phyloP scores from a whole-genome alignment of 1,140 invertebrate genomes.

The Dendroctonus valens region DNA sequence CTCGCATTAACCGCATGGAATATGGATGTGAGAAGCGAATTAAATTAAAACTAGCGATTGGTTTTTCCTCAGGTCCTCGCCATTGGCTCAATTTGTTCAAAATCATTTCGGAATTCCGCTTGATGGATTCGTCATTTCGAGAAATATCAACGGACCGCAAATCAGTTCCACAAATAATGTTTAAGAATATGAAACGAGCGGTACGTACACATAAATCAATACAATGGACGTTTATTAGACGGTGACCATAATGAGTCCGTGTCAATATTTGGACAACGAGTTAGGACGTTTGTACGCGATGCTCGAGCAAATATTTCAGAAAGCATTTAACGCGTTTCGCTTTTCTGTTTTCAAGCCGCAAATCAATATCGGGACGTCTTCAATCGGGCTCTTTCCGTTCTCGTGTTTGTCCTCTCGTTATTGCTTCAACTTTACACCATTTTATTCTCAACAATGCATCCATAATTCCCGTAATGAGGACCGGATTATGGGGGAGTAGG shows the following conservation, averaged over 20 bases:
- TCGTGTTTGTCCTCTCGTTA: conserved; percentile 12
- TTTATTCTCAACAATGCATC: conserved; percentile 13
- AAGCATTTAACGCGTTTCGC: conserved; percentile 21
- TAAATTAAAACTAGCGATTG: conserved; percentile 21
- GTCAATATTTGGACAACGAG: conserved; percentile 21
- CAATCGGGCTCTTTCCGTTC: conserved; percentile 6
- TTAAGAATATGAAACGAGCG: too few species aligned
- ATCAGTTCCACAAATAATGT: too few species aligned
- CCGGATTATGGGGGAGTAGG: too few species aligned
- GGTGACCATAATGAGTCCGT: conserved; percentile 20
- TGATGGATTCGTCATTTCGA: too few species aligned
- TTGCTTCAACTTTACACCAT: conserved; percentile 12
- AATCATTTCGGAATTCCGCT: too few species aligned
- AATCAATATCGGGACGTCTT: conserved; percentile 6
- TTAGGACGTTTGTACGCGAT: conserved; percentile 13
- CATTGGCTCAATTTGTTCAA: too few species aligned
- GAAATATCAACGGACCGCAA: too few species aligned
- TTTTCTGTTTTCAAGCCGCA: conserved; percentile 8
- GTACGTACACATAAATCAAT: conserved; percentile 6
- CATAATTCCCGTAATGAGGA: conserved; percentile 3
- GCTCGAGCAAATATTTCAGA: conserved; percentile 18
- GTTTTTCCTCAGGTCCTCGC: not conserved
- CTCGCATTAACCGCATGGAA: conserved; percentile 20
- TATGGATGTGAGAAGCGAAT: conserved; percentile 23
- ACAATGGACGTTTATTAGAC: conserved; percentile 18